These are phyloP conservation scores for Sporophila hypoxantha DNA, from an alignment of 2,113 vertebrate genomes.

Conservation along the genomic window DNA sequence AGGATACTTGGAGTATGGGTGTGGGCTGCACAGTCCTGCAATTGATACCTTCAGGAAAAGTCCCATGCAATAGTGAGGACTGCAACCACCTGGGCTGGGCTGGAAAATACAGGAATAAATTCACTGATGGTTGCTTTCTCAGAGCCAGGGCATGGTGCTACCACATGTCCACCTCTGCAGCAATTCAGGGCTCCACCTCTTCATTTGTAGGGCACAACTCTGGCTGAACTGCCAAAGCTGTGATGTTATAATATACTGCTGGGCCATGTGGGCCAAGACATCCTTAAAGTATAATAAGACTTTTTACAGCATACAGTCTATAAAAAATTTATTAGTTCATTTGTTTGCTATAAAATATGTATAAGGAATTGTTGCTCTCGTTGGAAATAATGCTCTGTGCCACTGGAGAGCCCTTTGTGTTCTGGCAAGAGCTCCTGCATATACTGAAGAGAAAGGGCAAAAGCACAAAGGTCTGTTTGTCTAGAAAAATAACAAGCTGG, in stretches of 20 bases:
- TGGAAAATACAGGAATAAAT: background rate
- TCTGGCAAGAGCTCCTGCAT: slow-evolving; percentile 7
- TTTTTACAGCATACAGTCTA: background rate
- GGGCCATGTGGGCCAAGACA: background rate
- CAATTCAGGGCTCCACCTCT: background rate
- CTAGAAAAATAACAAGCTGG: slow-evolving; percentile 19
- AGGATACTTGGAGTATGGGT: background rate
- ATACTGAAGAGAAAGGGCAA: background rate
- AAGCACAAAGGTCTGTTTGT: background rate
- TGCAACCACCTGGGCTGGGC: background rate
- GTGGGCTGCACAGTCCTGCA: background rate
- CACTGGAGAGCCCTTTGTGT: background rate
- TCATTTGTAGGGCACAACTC: background rate
- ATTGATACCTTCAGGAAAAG: background rate
- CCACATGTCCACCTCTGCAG: background rate
- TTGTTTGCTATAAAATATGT: slow-evolving; percentile 69
- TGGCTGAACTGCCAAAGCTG: background rate
- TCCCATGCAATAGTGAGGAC: background rate
- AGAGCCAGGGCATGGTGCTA: background rate
- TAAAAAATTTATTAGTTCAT: slow-evolving; percentile 61
- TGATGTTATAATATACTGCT: background rate
- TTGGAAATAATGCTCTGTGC: slow-evolving; percentile 27
- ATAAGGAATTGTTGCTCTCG: slow-evolving; percentile 22
- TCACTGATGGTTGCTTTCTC: accelerated
- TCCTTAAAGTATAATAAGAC: background rate